Evolutionary conservation across 2,113 vertebrate genomes (phyloP).

Genomic region (Limanda limanda): DNA sequence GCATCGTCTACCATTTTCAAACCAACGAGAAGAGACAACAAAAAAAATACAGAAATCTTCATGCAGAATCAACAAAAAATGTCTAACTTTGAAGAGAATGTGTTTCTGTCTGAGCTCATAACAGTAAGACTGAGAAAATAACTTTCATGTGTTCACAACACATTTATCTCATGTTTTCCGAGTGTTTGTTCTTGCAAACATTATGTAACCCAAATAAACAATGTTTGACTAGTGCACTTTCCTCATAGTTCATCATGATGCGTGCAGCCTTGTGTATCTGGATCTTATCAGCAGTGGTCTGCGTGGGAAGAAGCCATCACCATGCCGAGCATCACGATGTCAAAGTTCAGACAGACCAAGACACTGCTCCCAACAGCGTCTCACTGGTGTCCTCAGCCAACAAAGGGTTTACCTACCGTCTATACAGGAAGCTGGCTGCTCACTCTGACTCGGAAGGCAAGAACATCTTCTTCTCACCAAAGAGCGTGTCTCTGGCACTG

Average conservation of each 20-base stretch:
- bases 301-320: conserved; percentile 40
- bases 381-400: conserved; percentile 70
- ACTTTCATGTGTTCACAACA: background rate
- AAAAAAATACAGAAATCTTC: background rate
- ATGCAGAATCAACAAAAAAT: background rate
- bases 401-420: conserved; percentile 76
- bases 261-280: conserved; percentile 49
- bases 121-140: background rate
- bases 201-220: conserved; percentile 39
- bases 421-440: conserved; percentile 79
- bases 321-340: background rate
- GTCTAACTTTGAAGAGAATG: background rate
- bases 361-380: conserved; percentile 13
- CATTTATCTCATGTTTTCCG: background rate
- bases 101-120: background rate
- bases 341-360: conserved; percentile 1
- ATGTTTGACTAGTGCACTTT: conserved; percentile 34
- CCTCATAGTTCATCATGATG: conserved; percentile 57
- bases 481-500: conserved; percentile 81
- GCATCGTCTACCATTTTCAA: background rate
- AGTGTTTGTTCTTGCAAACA: conserved; percentile 19
- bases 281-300: conserved; percentile 63
- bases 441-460: conserved; percentile 52
- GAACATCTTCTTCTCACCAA: conserved; percentile 88
- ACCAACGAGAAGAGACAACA: background rate